A percentile compares a stretch with the other conserved stretches of the same genome.
Conservation (phyloP, 2,113 vertebrate genomes). For the Numenius arquata region DNA sequence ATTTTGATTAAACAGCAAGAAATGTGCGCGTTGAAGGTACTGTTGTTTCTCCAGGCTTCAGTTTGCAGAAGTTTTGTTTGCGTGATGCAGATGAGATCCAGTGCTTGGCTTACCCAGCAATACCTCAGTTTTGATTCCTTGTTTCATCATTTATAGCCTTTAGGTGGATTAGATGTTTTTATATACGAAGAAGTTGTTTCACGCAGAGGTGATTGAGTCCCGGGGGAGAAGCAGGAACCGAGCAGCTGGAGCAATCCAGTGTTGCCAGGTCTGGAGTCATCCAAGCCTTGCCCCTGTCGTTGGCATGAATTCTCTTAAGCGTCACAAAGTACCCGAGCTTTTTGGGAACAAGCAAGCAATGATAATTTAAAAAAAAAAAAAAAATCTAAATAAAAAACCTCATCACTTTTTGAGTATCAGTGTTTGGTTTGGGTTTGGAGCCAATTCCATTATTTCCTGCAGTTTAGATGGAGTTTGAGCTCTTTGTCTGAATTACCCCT, state of each 20-base stretch:
- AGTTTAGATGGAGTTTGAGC: neutral
- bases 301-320: neutral
- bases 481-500: neutral
- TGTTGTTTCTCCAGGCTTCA: neutral
- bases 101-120: neutral
- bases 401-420: neutral
- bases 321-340: neutral
- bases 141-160: slow-evolving; percentile 13
- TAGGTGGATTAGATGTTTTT: neutral
- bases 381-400: neutral
- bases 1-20: slow-evolving; percentile 61
- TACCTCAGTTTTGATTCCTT: slow-evolving; percentile 1
- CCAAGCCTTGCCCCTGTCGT: fast-evolving
- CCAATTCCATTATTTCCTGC: neutral
- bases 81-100: neutral
- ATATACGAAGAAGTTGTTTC: neutral
- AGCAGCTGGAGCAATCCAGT: neutral
- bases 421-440: neutral
- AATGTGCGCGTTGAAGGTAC: neutral
- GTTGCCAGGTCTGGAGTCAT: neutral
- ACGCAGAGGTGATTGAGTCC: neutral
- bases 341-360: neutral
- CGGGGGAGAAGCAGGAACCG: neutral
- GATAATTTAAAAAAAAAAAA: neutral
- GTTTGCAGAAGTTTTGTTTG: slow-evolving; percentile 47